Evolutionary conservation across 2,797 vertebrate genomes (phyloP).

Genomic region (Ctenopoma kingsleyae): DNA sequence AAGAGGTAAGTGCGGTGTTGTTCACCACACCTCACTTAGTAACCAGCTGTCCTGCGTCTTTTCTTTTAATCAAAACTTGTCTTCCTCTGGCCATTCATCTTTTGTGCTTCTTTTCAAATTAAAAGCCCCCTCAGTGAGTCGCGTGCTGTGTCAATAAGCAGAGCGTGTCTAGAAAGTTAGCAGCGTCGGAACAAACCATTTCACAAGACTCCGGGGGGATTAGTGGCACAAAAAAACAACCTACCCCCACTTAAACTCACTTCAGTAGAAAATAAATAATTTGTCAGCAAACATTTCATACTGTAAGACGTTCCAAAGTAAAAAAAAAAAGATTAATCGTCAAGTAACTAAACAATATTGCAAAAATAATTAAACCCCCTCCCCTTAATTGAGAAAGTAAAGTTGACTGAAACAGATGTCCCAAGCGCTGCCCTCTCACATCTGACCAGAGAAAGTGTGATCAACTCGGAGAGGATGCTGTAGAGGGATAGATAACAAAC

Average conservation of each 20-base stretch:
- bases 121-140: slow-evolving; percentile 52
- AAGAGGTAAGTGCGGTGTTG: slow-evolving; percentile 12
- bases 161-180: slow-evolving; percentile 66
- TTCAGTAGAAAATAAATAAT: fast-evolving
- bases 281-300: fast-evolving
- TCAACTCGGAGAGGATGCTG: slow-evolving; percentile 46
- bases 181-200: slow-evolving; percentile 60
- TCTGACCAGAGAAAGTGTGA: slow-evolving; percentile 62
- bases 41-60: slow-evolving; percentile 75
- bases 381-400: slow-evolving; percentile 45
- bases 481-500: slow-evolving; percentile 31
- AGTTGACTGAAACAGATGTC: slow-evolving; percentile 73
- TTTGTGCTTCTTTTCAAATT: slow-evolving; percentile 56
- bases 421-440: slow-evolving; percentile 40
- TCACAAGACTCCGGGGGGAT: background rate
- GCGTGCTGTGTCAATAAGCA: slow-evolving; percentile 74
- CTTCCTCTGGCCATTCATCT: slow-evolving; percentile 50
- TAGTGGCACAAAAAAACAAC: fast-evolving
- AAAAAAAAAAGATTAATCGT: fast-evolving
- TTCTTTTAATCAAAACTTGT: slow-evolving; percentile 43
- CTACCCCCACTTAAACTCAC: fast-evolving
- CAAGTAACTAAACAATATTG: fast-evolving
- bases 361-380: fast-evolving
- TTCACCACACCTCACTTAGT: slow-evolving; percentile 31
- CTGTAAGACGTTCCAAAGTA: fast-evolving